Evolutionary conservation across 2,888 invertebrate species (phyloP).

Genomic region (Mythimna impura): DNA sequence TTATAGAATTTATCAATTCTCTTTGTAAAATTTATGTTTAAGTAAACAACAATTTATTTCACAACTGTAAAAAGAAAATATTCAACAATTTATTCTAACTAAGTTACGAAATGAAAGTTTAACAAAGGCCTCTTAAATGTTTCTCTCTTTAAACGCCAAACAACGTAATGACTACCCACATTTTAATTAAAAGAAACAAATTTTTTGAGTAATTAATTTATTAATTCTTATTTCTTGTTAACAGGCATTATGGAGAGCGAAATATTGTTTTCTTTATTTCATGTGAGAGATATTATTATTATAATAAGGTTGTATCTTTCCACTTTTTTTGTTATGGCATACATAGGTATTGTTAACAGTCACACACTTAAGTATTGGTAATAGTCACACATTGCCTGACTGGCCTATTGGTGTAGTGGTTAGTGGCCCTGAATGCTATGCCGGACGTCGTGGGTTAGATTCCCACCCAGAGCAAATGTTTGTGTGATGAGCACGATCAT

Average conservation of each 20-base stretch:
- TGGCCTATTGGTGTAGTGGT: too few species aligned
- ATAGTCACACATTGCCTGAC: too few species aligned
- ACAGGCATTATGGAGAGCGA: slow-evolving; percentile 3
- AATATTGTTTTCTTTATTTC: not conserved
- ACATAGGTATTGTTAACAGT: too few species aligned
- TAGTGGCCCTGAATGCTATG: too few species aligned
- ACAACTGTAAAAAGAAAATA: slow-evolving; percentile 11
- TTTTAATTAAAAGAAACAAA: slow-evolving; percentile 40
- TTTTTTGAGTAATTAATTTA: slow-evolving; percentile 34
- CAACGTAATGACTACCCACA: slow-evolving; percentile 40
- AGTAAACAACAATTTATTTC: not conserved
- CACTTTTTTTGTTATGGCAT: not conserved
- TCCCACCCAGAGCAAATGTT: too few species aligned
- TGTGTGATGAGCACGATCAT: too few species aligned
- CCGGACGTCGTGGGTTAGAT: too few species aligned
- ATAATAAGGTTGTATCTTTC: not conserved
- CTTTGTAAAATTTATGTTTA: not conserved
- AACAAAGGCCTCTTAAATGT: slow-evolving; percentile 38
- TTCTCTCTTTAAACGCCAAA: slow-evolving; percentile 31
- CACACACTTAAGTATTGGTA: too few species aligned
- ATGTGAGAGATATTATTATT: not conserved
- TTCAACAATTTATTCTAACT: slow-evolving; percentile 15
- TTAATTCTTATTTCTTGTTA: slow-evolving; percentile 20
- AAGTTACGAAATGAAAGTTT: slow-evolving; percentile 33
- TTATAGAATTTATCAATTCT: too few species aligned